Evolutionary conservation across 2,113 vertebrate genomes (phyloP).

Genomic region (Bungarus multicinctus): DNA sequence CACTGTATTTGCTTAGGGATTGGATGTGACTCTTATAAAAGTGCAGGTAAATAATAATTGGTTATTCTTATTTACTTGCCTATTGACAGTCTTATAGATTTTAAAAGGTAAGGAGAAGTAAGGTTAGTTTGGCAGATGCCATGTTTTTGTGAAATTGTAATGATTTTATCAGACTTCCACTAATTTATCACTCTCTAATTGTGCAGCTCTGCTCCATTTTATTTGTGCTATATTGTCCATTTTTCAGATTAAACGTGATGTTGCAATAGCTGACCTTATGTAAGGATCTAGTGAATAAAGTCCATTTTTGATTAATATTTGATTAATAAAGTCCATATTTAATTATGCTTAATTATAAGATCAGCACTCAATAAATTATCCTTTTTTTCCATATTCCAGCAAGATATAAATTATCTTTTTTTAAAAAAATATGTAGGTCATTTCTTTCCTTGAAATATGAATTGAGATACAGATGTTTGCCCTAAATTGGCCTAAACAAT

Average conservation of each 20-base stretch:
- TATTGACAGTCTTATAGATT: not conserved
- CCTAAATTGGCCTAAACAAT: not conserved
- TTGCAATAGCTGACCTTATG: not conserved
- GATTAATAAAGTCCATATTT: not conserved
- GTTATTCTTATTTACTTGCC: not conserved
- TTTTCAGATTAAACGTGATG: not conserved
- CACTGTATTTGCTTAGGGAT: not conserved
- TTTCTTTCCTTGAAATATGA: not conserved
- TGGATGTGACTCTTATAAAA: not conserved
- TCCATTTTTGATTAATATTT: not conserved
- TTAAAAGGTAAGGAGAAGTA: not conserved
- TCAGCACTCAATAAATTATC: not conserved
- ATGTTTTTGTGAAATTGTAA: not conserved
- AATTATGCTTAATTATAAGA: not conserved
- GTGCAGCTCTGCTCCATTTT: not conserved
- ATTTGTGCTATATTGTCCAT: not conserved
- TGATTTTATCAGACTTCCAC: not conserved
- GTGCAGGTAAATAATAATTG: not conserved
- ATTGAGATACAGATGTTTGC: not conserved
- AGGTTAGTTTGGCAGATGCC: not conserved
- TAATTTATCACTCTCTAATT: not conserved
- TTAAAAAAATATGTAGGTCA: not conserved
- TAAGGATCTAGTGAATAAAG: not conserved
- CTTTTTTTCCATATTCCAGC: not conserved
- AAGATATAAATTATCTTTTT: not conserved